These are phyloP conservation scores for Gari tellinella DNA, from an alignment of 2,888 invertebrate genomes.

Conservation along the genomic window DNA sequence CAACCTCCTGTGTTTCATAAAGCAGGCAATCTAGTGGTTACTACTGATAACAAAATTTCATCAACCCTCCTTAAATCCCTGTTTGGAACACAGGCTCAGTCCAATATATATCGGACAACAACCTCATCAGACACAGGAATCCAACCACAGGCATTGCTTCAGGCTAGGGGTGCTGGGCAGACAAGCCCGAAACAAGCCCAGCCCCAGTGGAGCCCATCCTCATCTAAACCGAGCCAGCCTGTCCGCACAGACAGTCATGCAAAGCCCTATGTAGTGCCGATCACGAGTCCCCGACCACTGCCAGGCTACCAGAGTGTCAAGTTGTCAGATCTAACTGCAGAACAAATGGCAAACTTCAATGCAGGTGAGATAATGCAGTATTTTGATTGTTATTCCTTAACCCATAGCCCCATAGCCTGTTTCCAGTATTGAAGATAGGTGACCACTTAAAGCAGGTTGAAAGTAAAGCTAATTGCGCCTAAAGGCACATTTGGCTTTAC, in stretches of 20 bases:
- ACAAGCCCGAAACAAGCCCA: conserved; percentile 4
- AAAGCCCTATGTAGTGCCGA: conserved; percentile 12
- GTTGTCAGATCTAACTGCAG: conserved; percentile 35
- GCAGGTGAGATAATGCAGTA: conserved; percentile 12
- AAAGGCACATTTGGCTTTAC: too few species aligned
- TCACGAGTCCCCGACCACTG: conserved; percentile 11
- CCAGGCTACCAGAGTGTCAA: conserved; percentile 33
- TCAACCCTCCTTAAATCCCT: conserved; percentile 38
- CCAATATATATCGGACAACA: conserved; percentile 2
- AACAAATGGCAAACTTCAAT: conserved; percentile 31
- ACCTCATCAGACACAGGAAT: not conserved
- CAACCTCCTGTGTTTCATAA: conserved; percentile 15
- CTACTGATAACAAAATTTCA: conserved; percentile 30
- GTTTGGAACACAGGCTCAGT: conserved; percentile 33
- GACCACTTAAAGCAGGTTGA: too few species aligned
- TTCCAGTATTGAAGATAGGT: too few species aligned
- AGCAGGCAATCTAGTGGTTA: not conserved
- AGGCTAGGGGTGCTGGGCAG: not conserved
- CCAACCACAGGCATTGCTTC: not conserved
- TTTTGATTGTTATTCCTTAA: too few species aligned
- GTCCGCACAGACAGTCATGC: conserved; percentile 10
- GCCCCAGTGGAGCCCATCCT: conserved; percentile 8
- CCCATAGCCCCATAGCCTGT: too few species aligned
- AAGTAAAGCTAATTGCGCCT: too few species aligned
- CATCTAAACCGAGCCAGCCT: not conserved